phyloP scores from a whole-genome alignment of 2,888 invertebrate species.

The Cheilosia variabilis region DNA sequence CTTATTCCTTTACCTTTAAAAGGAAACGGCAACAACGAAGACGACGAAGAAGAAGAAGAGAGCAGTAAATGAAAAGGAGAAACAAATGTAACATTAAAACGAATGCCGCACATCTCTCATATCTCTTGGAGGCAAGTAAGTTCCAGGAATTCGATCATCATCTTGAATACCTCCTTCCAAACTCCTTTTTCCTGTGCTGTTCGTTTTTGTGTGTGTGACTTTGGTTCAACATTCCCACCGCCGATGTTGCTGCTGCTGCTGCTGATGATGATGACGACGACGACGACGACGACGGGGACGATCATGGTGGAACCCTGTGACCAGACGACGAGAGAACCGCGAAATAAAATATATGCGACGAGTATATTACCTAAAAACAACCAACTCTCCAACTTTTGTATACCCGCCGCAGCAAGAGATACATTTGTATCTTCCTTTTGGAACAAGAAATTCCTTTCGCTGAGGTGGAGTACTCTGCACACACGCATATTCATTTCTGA shows the following conservation, averaged over 20 bases:
- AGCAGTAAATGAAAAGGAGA: constrained; percentile 26
- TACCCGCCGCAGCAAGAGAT: constrained; percentile 22
- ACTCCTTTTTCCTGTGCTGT: constrained; percentile 6
- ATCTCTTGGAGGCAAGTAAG: constrained; percentile 76
- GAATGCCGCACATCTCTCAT: constrained; percentile 76
- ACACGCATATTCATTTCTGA: constrained; percentile 61
- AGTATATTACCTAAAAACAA: constrained; percentile 70
- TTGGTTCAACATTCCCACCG: constrained; percentile 71
- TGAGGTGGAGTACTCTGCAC: constrained; percentile 17
- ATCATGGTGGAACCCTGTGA: constrained; percentile 33
- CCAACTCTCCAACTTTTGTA: constrained; percentile 23
- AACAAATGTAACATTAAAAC: constrained; percentile 70
- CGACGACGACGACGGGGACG: constrained; percentile 2
- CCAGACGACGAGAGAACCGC: constrained; percentile 40
- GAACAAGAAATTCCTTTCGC: constrained; percentile 65
- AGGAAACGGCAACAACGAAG: constrained; percentile 11
- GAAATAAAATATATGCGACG: constrained; percentile 72
- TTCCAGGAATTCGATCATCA: constrained; percentile 81
- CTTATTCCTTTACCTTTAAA: constrained; percentile 13
- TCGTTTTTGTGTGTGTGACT: constrained; percentile 54
- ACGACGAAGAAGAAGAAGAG: not conserved
- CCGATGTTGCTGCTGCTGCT: not conserved
- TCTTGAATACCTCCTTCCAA: constrained; percentile 64
- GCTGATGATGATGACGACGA: constrained; percentile 10
- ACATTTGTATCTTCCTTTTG: constrained; percentile 57